Evolutionary conservation across 2,113 vertebrate species (phyloP).

Genomic region (Coracopsis vasa): DNA sequence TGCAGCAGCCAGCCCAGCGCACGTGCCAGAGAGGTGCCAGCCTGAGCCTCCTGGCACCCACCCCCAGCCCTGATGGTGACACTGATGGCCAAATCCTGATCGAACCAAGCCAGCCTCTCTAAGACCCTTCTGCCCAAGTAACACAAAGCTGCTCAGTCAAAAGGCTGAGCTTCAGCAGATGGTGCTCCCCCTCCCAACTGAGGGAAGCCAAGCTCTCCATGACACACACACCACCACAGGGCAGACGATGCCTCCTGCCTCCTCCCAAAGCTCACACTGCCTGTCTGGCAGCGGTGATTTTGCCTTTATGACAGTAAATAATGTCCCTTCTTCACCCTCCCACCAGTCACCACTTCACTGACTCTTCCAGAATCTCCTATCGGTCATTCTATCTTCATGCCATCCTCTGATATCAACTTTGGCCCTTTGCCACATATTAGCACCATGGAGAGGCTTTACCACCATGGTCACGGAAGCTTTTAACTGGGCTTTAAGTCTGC

Average conservation of each 20-base stretch:
- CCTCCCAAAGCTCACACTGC: not conserved
- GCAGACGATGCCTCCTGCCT: not conserved
- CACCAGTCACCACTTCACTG: not conserved
- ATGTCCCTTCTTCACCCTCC: not conserved
- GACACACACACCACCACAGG: rapidly evolving
- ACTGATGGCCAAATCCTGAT: not conserved
- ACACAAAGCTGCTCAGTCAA: not conserved
- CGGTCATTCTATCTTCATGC: not conserved
- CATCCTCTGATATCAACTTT: not conserved
- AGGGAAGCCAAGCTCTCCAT: not conserved
- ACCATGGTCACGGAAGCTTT: not conserved
- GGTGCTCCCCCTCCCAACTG: not conserved
- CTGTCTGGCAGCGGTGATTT: not conserved
- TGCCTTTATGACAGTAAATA: not conserved
- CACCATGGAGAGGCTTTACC: not conserved
- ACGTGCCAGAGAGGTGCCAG: not conserved
- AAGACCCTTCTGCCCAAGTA: not conserved
- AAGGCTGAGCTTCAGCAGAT: constrained; percentile 1
- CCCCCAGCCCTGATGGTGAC: not conserved
- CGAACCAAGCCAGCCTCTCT: not conserved
- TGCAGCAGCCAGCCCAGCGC: not conserved
- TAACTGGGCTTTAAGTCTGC: not conserved
- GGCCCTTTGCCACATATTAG: not conserved
- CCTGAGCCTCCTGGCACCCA: not conserved
- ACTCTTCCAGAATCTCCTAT: not conserved